These are phyloP conservation scores for Sphaerodactylus townsendi DNA, from an alignment of 2,113 vertebrate species.

Conservation along the genomic window DNA sequence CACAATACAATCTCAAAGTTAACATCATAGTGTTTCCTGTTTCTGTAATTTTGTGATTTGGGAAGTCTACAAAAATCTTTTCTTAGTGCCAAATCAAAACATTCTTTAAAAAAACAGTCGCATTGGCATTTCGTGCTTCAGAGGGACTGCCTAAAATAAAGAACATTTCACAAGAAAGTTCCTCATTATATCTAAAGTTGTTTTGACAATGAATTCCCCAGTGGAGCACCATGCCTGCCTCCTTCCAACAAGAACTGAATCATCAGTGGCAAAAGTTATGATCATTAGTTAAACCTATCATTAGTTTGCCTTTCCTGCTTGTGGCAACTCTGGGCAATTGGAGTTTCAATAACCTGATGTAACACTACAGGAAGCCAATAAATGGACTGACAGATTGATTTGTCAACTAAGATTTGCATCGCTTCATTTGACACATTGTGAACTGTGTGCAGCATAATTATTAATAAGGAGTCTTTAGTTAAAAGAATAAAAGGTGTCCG, in stretches of 20 bases:
- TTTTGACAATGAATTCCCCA: neutral
- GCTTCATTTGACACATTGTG: neutral
- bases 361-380: neutral
- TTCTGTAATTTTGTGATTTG: neutral
- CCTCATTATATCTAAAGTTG: neutral
- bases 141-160: neutral
- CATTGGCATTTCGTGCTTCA: neutral
- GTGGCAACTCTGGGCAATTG: neutral
- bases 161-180: neutral
- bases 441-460: neutral
- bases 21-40: neutral
- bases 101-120: neutral
- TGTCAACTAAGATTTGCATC: neutral
- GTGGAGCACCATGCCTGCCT: neutral
- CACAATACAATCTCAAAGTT: neutral
- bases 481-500: no score
- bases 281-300: neutral
- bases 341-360: neutral
- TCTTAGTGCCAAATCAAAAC: neutral
- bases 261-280: neutral
- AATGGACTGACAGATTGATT: neutral
- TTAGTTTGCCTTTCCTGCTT: neutral
- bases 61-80: neutral
- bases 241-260: neutral
- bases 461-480: neutral